Percentiles rank a stretch among this genome's conserved stretches.
These are phyloP conservation scores for Rhyzopertha dominica DNA, from an alignment of 1,140 invertebrate species.

Conservation along the genomic window DNA sequence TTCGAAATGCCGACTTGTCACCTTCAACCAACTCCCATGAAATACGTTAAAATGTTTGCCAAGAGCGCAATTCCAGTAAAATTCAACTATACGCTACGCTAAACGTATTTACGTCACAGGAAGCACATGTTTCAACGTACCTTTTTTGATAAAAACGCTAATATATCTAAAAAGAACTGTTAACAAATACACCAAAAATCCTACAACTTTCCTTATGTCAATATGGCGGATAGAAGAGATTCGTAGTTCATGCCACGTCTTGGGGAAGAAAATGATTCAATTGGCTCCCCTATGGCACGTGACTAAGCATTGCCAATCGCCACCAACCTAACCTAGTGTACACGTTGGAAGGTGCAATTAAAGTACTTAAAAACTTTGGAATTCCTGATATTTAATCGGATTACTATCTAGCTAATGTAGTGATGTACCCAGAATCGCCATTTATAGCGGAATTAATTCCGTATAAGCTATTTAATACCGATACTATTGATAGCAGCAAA, in stretches of 20 bases:
- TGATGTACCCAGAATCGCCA: no score
- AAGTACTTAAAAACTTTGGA: no score
- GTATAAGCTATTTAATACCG: no score
- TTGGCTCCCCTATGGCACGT: constrained; percentile 45
- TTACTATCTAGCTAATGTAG: no score
- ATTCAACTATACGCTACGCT: not conserved
- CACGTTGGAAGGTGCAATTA: no score
- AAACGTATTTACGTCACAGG: constrained; percentile 8
- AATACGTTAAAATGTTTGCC: constrained; percentile 16
- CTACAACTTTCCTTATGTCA: constrained; percentile 67
- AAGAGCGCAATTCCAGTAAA: constrained; percentile 8
- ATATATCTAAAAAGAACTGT: constrained; percentile 60
- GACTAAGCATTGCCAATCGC: constrained; percentile 31
- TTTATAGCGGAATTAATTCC: no score
- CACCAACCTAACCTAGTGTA: constrained; percentile 20
- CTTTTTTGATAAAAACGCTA: constrained; percentile 57
- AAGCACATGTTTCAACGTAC: constrained; percentile 50
- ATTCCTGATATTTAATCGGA: no score
- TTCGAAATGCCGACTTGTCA: constrained; percentile 28
- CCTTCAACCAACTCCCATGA: constrained; percentile 31
- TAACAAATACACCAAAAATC: constrained; percentile 64
- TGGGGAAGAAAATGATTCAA: constrained; percentile 43
- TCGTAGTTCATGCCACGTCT: constrained; percentile 72
- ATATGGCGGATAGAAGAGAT: constrained; percentile 73
- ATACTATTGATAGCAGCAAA: no score